A percentile compares a stretch with the other conserved stretches of the same genome.
Conservation (phyloP, 1,140 invertebrate species). For the Drosophila lini region DNA sequence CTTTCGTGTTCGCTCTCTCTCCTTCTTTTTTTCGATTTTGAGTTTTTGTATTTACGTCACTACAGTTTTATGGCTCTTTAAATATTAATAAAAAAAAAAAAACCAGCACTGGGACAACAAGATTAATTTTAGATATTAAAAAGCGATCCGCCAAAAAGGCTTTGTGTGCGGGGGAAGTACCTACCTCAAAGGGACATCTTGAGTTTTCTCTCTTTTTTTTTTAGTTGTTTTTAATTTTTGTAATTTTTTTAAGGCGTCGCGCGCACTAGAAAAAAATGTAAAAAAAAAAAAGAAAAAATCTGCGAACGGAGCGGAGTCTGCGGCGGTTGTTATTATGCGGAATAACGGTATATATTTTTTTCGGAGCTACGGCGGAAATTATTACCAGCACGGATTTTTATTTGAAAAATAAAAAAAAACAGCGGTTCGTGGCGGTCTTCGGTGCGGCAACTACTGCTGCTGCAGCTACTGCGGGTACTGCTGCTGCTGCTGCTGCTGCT, state of each 20-base stretch:
- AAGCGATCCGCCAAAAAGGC: slow-evolving; percentile 14
- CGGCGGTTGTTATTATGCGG: slow-evolving; percentile 14
- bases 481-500: slow-evolving; percentile 19
- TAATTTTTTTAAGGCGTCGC: slow-evolving; percentile 19
- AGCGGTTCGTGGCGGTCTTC: slow-evolving; percentile 43
- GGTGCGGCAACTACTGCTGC: slow-evolving; percentile 23
- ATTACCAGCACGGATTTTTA: slow-evolving; percentile 32
- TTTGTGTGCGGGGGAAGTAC: slow-evolving; percentile 8
- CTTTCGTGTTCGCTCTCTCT: not conserved
- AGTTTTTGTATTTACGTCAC: slow-evolving; percentile 71
- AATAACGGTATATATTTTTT: slow-evolving; percentile 17
- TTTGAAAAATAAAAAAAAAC: slow-evolving; percentile 24
- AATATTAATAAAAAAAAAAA: slow-evolving; percentile 68
- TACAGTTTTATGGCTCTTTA: slow-evolving; percentile 73
- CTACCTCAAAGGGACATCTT: slow-evolving; percentile 43
- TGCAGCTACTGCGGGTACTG: slow-evolving; percentile 13
- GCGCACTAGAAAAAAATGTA: slow-evolving; percentile 51
- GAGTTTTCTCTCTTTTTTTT: not conserved
- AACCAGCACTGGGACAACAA: slow-evolving; percentile 7
- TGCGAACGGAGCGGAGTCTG: slow-evolving; percentile 8
- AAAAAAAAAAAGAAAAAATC: slow-evolving; percentile 26
- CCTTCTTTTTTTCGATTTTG: not conserved
- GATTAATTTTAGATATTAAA: slow-evolving; percentile 27
- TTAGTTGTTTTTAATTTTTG: slow-evolving; percentile 21
- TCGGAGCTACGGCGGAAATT: slow-evolving; percentile 5